Percentiles rank a stretch among this genome's conserved stretches.
Conservation (phyloP, 1,140 invertebrate species). For the Formica selysi region DNA sequence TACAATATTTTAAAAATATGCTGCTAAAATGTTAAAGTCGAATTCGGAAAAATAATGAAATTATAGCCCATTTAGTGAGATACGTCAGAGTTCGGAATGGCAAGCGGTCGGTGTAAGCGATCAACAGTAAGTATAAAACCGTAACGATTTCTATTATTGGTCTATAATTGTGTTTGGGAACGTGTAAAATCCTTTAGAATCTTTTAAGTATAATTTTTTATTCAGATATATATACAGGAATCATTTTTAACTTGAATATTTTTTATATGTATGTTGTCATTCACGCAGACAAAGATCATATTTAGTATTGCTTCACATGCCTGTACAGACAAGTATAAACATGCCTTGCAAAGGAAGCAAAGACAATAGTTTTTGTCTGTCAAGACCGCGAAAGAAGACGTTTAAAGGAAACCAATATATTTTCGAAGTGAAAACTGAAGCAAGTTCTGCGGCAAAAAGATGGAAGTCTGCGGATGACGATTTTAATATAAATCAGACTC, state of each 20-base stretch:
- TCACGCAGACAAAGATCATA: neutral
- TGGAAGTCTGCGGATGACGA: neutral
- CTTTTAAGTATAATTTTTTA: neutral
- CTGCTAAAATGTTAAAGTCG: no score
- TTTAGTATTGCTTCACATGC: neutral
- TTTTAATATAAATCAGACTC: neutral
- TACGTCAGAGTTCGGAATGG: no score
- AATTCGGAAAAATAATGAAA: no score
- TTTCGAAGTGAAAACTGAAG: neutral
- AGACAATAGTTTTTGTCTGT: no score
- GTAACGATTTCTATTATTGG: neutral
- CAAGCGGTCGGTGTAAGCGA: neutral
- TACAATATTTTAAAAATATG: no score
- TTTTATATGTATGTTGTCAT: neutral
- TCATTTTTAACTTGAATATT: no score
- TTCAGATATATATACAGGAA: neutral
- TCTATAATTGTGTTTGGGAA: neutral
- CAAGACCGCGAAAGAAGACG: no score
- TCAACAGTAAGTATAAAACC: neutral
- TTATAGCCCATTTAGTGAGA: no score
- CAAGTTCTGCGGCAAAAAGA: constrained; percentile 1
- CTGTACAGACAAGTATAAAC: neutral
- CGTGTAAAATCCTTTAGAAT: neutral
- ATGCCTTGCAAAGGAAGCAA: neutral
- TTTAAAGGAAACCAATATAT: neutral